Evolutionary conservation across 2,113 vertebrate species (phyloP).

Genomic region (Prunella himalayana): DNA sequence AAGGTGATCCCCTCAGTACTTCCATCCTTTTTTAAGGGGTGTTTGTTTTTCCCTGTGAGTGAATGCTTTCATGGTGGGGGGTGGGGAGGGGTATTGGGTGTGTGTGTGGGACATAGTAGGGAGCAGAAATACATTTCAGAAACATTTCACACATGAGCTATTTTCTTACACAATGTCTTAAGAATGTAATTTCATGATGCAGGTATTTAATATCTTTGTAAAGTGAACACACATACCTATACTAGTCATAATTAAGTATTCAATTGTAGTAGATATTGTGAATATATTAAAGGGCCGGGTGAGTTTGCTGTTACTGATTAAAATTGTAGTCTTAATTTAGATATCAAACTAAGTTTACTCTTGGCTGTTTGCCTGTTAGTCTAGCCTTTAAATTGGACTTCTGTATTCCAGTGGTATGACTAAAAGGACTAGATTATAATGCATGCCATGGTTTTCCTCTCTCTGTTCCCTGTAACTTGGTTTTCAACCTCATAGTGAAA

Average conservation of each 20-base stretch:
- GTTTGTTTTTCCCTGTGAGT: slow-evolving; percentile 57
- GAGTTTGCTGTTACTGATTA: slow-evolving; percentile 65
- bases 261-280: slow-evolving; percentile 67
- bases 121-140: slow-evolving; percentile 72
- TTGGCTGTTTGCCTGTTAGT: slow-evolving; percentile 68
- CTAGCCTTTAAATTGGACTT: slow-evolving; percentile 72
- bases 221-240: slow-evolving; percentile 59
- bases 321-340: slow-evolving; percentile 65
- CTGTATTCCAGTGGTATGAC: slow-evolving; percentile 70
- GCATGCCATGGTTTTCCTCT: slow-evolving; percentile 58
- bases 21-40: slow-evolving; percentile 48
- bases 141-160: slow-evolving; percentile 77
- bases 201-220: slow-evolving; percentile 78
- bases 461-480: slow-evolving; percentile 15
- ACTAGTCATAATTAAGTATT: slow-evolving; percentile 64
- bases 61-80: slow-evolving; percentile 52
- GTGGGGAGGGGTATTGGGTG: not conserved
- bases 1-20: slow-evolving; percentile 57
- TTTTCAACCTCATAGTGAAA: slow-evolving; percentile 41
- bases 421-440: slow-evolving; percentile 62
- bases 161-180: slow-evolving; percentile 79
- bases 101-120: not conserved
- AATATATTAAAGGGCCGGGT: slow-evolving; percentile 54
- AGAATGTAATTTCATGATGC: slow-evolving; percentile 79
- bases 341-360: slow-evolving; percentile 71